Evolutionary conservation across 2,113 vertebrate genomes (phyloP), one percentile per base, ranked within the genome.

Genomic region (Origma solitaria): DNA sequence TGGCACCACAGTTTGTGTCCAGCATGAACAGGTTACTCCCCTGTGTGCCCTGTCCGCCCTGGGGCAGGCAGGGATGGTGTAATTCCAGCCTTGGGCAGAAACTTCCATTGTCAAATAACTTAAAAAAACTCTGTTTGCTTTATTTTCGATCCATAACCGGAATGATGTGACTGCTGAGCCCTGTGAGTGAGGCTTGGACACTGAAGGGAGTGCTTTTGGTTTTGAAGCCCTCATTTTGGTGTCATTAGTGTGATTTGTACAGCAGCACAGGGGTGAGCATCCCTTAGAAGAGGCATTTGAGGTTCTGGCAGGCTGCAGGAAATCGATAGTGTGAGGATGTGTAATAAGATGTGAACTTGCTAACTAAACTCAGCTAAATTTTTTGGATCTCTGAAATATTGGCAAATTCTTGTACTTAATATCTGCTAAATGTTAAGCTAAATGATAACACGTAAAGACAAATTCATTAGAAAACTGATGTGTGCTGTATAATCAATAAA

Each of bases 241-340:
- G 27, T 78, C 64, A 11, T 68, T 37, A n/a, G 51, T 78, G 76
- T 65, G 88, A 28, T 71, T 88, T 81, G 76, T 68, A 24, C 72
- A 53, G 49, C 44, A 62, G 79, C 62, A 90, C 58, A 66, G 68
- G 82, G 73, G 73, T 4, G 78, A 87, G 68, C 58, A 27, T 47
- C 78, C 70, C 85, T 75, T 8, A 17, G 64, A 95, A 13, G 23
- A 79, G 79, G 62, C 42, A 3, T 80, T 68, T 68, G 68, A 93
- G 88, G 60, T 90, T 91, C 79, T 92, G 85, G 82, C 93, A 84
- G 76, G 24, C 87, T 56, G 82, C 28, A 80, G 88, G 85, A 64
- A 83, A 94, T 88, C 88, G 56, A 64, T 86, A 89, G 65, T 24
- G 50, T 14, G 65, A 87, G 45, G 56, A 64, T n/a, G 42, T 50